Evolutionary conservation across 2,113 vertebrate genomes (phyloP).

Genomic region (Ictalurus furcatus): DNA sequence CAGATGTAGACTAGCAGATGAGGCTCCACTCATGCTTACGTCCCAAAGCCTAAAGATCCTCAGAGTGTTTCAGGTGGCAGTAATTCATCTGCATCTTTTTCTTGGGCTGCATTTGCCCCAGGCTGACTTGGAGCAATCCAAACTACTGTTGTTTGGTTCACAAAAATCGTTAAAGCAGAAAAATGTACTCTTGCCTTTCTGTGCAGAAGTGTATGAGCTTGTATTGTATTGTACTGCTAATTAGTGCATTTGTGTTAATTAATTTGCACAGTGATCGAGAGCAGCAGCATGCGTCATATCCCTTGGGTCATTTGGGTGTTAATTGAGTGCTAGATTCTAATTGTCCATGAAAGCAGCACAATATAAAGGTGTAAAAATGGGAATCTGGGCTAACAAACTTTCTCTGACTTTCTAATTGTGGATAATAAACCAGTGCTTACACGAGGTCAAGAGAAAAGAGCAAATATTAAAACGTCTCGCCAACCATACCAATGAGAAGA

Average conservation of each 20-base stretch:
- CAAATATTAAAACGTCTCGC: neutral
- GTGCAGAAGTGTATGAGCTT: neutral
- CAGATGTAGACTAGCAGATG: conserved; percentile 24
- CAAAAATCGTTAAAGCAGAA: neutral
- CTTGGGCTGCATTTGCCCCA: neutral
- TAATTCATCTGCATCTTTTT: conserved; percentile 53
- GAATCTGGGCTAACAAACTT: conserved; percentile 25
- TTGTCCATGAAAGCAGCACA: conserved; percentile 38
- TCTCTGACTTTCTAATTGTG: conserved; percentile 40
- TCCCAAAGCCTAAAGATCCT: conserved; percentile 48
- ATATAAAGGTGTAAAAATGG: conserved; percentile 18
- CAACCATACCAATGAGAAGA: conserved; percentile 54
- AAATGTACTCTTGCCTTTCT: neutral
- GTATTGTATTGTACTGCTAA: conserved; percentile 64
- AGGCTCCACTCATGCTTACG: conserved; percentile 5
- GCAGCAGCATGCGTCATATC: conserved; percentile 44
- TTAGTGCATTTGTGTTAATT: conserved; percentile 73
- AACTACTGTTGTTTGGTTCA: neutral
- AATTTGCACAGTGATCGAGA: conserved; percentile 67
- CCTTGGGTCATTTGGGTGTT: conserved; percentile 49
- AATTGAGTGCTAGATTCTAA: conserved; percentile 55
- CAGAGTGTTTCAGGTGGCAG: conserved; percentile 58
- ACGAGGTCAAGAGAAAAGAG: neutral
- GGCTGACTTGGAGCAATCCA: neutral
- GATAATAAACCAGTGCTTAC: conserved; percentile 37